These are phyloP conservation scores for Eristalis tenax DNA, from an alignment of 2,888 invertebrate species.

Conservation along the genomic window DNA sequence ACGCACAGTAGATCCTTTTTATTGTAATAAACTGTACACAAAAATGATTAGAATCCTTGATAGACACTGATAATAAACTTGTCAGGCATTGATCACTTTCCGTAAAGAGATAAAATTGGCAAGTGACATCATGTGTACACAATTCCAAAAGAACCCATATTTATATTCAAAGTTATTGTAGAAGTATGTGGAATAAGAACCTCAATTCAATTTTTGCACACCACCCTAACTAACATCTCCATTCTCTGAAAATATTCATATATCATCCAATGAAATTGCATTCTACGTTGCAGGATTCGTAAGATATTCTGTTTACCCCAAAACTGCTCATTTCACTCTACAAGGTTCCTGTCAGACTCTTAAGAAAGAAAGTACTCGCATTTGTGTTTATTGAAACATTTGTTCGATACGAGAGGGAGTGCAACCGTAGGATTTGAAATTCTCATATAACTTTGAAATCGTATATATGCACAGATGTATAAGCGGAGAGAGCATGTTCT, in stretches of 20 bases:
- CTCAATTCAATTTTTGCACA: neutral
- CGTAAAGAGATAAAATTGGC: neutral
- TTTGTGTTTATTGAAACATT: constrained; percentile 52
- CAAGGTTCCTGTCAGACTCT: constrained; percentile 29
- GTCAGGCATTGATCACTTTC: neutral
- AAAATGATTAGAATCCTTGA: too few species aligned
- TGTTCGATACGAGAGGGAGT: constrained; percentile 15
- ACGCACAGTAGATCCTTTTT: too few species aligned
- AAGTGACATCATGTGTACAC: neutral
- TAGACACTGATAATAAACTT: neutral
- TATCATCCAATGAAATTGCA: constrained; percentile 18
- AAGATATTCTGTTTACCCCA: constrained; percentile 7
- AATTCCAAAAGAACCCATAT: neutral
- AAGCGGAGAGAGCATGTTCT: constrained; percentile 5
- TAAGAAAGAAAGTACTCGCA: constrained; percentile 20
- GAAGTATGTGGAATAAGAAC: neutral
- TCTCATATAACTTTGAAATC: constrained; percentile 2
- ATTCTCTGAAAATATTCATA: constrained; percentile 11
- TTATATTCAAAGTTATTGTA: neutral
- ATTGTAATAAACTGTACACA: too few species aligned
- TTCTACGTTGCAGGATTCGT: constrained; percentile 20
- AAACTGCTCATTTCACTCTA: neutral
- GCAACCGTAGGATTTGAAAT: constrained; percentile 22
- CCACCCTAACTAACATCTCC: neutral
- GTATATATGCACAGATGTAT: too few species aligned